phyloP scores from a whole-genome alignment of 2,888 invertebrate species.

The Rhorus exstirpatorius region DNA sequence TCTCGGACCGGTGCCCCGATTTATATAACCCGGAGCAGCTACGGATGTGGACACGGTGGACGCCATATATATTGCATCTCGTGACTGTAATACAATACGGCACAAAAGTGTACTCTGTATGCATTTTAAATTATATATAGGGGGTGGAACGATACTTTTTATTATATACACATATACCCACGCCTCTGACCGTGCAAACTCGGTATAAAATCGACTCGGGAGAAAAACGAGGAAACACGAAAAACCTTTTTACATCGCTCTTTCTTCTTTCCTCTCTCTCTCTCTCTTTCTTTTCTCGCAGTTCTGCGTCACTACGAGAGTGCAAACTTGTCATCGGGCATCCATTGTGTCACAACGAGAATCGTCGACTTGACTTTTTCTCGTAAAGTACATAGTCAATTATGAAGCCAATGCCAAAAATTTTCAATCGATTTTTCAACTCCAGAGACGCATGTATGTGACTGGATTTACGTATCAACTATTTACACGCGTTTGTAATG shows the following conservation, averaged over 20 bases:
- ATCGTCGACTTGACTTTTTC: constrained; percentile 77
- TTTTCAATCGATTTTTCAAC: background rate
- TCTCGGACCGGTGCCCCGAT: constrained; percentile 20
- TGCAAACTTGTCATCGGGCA: constrained; percentile 72
- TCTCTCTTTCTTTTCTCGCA: background rate
- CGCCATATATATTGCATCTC: constrained; percentile 42
- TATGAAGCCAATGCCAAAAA: background rate
- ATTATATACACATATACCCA: background rate
- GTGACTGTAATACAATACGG: constrained; percentile 34
- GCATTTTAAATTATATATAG: background rate
- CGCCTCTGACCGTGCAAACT: background rate
- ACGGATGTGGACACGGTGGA: constrained; percentile 35
- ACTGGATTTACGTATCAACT: too few relatives aligned
- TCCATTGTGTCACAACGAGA: constrained; percentile 69
- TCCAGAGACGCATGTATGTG: too few relatives aligned
- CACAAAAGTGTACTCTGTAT: constrained; percentile 8
- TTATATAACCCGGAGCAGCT: constrained; percentile 4
- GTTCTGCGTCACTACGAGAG: constrained; percentile 32
- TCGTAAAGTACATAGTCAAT: constrained; percentile 74
- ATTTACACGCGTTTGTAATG: too few relatives aligned
- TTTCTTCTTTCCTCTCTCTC: constrained; percentile 19
- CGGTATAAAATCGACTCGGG: constrained; percentile 33
- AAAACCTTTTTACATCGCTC: constrained; percentile 64
- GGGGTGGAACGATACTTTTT: background rate
- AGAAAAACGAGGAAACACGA: constrained; percentile 61